Evolutionary conservation across 2,113 vertebrate genomes (phyloP).

Genomic region (Ophthalmolycus amberensis): DNA sequence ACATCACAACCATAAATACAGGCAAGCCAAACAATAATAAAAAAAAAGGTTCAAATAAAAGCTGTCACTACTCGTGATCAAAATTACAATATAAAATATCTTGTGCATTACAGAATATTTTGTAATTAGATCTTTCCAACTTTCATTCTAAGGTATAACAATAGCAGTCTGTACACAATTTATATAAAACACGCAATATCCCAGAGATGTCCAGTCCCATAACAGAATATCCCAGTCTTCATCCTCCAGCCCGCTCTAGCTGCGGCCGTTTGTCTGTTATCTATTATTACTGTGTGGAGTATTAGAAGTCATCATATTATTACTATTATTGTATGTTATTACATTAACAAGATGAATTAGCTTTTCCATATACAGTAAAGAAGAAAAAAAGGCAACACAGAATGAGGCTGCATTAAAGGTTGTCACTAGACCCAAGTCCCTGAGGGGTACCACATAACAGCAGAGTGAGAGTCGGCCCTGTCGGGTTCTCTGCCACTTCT

Average conservation of each 20-base stretch:
- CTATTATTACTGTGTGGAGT: constrained; percentile 78
- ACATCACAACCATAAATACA: constrained; percentile 79
- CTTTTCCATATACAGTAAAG: constrained; percentile 74
- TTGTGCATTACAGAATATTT: constrained; percentile 82
- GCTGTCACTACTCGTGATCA: constrained; percentile 71
- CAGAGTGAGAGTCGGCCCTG: constrained; percentile 67
- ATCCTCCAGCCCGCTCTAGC: constrained; percentile 44
- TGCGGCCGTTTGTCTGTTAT: constrained; percentile 52
- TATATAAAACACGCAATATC: constrained; percentile 78
- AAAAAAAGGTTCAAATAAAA: constrained; percentile 72
- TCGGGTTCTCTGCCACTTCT: constrained; percentile 67
- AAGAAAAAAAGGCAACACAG: constrained; percentile 81
- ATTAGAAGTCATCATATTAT: constrained; percentile 70
- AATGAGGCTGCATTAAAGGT: constrained; percentile 79
- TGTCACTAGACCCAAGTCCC: constrained; percentile 72
- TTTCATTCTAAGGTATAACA: constrained; percentile 76
- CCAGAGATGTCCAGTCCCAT: constrained; percentile 77
- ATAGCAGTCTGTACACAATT: constrained; percentile 78
- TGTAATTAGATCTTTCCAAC: constrained; percentile 71
- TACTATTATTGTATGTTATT: constrained; percentile 69
- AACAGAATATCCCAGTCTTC: constrained; percentile 70
- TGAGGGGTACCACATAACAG: constrained; percentile 77
- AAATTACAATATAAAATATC: constrained; percentile 80
- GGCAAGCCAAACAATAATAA: constrained; percentile 60
- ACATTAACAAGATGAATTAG: constrained; percentile 79